Percentiles rank a stretch among this genome's conserved stretches.
These are phyloP conservation scores for Tribolium madens DNA, from an alignment of 1,140 invertebrate species.

Conservation along the genomic window DNA sequence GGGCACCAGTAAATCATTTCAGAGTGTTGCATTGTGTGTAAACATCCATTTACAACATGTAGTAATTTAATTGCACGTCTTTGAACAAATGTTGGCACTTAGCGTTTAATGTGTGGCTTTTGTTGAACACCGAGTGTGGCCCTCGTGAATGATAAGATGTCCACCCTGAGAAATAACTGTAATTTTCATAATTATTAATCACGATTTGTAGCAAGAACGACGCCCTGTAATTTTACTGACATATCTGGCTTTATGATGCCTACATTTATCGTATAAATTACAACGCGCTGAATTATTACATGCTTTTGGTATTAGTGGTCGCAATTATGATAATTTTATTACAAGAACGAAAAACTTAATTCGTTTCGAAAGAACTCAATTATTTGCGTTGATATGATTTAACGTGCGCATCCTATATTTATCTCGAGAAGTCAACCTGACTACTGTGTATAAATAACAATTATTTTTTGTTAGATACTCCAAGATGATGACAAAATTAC, in stretches of 20 bases:
- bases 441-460: too few species aligned
- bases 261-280: slow-evolving; percentile 35
- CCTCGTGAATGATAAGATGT: slow-evolving; percentile 43
- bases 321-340: slow-evolving; percentile 32
- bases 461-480: not conserved
- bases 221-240: slow-evolving; percentile 34
- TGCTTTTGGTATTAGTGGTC: not conserved
- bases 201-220: slow-evolving; percentile 12
- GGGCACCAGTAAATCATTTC: not conserved
- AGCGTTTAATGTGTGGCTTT: slow-evolving; percentile 39
- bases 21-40: slow-evolving; percentile 43
- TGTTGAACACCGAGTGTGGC: slow-evolving; percentile 44
- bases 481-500: too few species aligned
- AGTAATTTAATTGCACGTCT: slow-evolving; percentile 37
- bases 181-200: slow-evolving; percentile 43
- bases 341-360: slow-evolving; percentile 9
- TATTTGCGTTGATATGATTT: not conserved
- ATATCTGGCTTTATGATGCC: slow-evolving; percentile 35
- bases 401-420: not conserved
- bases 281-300: slow-evolving; percentile 27
- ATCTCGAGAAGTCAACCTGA: not conserved
- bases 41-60: slow-evolving; percentile 43
- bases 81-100: slow-evolving; percentile 47
- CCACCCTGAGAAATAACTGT: slow-evolving; percentile 39
- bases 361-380: not conserved